Percentiles rank a stretch among this genome's conserved stretches.
Evolutionary conservation across 2,888 invertebrate genomes (phyloP).

Genomic region (Bibio marci): DNA sequence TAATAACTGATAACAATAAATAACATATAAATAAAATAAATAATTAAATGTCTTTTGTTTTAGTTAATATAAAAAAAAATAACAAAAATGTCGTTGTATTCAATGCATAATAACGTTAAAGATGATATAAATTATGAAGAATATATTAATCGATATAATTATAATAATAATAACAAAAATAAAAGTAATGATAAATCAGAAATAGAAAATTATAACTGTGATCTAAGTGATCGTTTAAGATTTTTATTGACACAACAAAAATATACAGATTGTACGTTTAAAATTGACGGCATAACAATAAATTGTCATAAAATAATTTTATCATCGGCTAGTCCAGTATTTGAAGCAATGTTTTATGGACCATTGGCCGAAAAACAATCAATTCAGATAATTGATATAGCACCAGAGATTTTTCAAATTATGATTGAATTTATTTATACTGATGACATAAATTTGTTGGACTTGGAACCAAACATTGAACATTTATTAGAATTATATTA

Average conservation of each 20-base stretch:
- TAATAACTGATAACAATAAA: too few relatives aligned
- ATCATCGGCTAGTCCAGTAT: conserved; percentile 74
- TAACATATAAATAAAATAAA: too few relatives aligned
- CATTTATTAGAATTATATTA: conserved; percentile 26
- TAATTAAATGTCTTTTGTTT: too few relatives aligned
- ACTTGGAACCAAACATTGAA: conserved; percentile 20
- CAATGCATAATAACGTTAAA: too few relatives aligned
- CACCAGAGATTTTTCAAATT: conserved; percentile 25
- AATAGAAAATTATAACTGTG: too few relatives aligned
- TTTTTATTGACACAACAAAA: conserved; percentile 14
- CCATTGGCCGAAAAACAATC: conserved; percentile 56
- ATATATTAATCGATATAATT: too few relatives aligned
- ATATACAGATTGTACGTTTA: conserved; percentile 24
- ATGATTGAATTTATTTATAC: conserved; percentile 26
- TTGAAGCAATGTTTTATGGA: conserved; percentile 78
- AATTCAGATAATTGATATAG: conserved; percentile 28
- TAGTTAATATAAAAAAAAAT: too few relatives aligned
- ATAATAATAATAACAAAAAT: too few relatives aligned
- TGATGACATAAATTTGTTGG: conserved; percentile 18
- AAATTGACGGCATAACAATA: conserved; percentile 29
- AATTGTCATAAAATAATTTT: conserved; percentile 64
- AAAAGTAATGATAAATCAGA: too few relatives aligned
- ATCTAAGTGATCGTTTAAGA: background rate
- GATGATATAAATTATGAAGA: too few relatives aligned
- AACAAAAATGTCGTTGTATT: too few relatives aligned